phyloP scores from a whole-genome alignment of 2,888 invertebrate genomes.

The Hypena proboscidalis region DNA sequence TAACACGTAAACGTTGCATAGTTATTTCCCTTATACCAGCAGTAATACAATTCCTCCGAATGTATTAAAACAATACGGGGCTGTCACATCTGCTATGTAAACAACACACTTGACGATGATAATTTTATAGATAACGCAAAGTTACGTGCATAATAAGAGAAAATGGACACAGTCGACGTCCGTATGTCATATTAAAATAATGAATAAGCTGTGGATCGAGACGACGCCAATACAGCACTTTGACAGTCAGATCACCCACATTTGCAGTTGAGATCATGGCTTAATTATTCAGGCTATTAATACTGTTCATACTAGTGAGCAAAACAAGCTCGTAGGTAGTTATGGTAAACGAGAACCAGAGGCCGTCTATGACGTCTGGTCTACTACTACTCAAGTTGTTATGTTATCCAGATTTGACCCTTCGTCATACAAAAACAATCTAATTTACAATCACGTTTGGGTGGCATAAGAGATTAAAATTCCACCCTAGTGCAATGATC shows the following conservation, averaged over 20 bases:
- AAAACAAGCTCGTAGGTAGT: too few species aligned
- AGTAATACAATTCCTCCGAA: constrained; percentile 23
- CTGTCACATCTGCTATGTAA: constrained; percentile 44
- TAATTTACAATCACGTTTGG: too few species aligned
- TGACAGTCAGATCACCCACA: constrained; percentile 71
- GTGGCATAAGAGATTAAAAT: too few species aligned
- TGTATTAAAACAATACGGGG: constrained; percentile 24
- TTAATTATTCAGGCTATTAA: constrained; percentile 12
- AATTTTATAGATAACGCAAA: constrained; percentile 73
- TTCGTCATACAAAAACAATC: too few species aligned
- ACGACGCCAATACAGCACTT: constrained; percentile 51
- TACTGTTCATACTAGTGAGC: too few species aligned
- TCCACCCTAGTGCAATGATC: too few species aligned
- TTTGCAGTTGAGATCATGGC: constrained; percentile 63
- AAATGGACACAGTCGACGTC: constrained; percentile 48
- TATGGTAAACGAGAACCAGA: too few species aligned
- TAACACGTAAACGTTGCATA: too few species aligned
- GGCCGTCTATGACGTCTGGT: too few species aligned
- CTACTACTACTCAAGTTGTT: too few species aligned
- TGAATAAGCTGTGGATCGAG: constrained; percentile 47
- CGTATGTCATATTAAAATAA: constrained; percentile 57
- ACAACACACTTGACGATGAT: constrained; percentile 56
- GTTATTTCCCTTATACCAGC: constrained; percentile 7
- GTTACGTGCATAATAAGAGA: constrained; percentile 67
- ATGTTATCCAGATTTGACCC: too few species aligned